A percentile compares a stretch with the other conserved stretches of the same genome.
Evolutionary conservation across 2,113 vertebrate genomes (phyloP).

Genomic region (Cervus canadensis): DNA sequence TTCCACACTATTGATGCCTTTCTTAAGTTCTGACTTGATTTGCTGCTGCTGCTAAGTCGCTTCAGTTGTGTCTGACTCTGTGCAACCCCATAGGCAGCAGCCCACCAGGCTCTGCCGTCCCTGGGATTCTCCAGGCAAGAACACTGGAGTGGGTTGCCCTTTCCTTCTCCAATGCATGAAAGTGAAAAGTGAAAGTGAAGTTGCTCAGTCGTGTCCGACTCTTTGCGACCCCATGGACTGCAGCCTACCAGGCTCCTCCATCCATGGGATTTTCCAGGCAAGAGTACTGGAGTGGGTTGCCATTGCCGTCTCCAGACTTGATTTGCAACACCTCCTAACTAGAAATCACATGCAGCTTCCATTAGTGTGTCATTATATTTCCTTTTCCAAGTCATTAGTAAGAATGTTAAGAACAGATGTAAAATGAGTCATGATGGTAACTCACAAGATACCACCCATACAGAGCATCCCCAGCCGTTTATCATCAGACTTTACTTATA

Average conservation of each 20-base stretch:
- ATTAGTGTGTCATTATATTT: conserved; percentile 24
- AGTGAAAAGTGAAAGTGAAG: no score
- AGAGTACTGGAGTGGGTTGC: no score
- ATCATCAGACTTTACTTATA: background rate
- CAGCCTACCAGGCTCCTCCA: no score
- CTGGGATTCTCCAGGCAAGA: no score
- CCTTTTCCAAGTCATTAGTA: conserved; percentile 51
- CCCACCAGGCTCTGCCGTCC: no score
- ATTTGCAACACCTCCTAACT: conserved; percentile 24
- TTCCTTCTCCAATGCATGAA: no score
- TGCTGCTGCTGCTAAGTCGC: background rate
- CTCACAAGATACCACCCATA: conserved; percentile 26
- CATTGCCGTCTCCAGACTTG: background rate
- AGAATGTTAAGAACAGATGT: conserved; percentile 38
- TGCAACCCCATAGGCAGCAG: no score
- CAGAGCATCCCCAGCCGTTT: conserved; percentile 8
- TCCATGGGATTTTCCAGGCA: no score
- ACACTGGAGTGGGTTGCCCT: no score
- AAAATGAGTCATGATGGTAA: conserved; percentile 56
- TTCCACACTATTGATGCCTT: background rate
- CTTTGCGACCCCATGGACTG: no score
- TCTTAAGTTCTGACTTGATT: conserved; percentile 13
- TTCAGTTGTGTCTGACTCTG: no score
- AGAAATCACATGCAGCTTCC: conserved; percentile 38
- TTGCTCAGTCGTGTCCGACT: no score